Conservation (phyloP, 2,797 vertebrate genomes). For the Pitangus sulphuratus region DNA sequence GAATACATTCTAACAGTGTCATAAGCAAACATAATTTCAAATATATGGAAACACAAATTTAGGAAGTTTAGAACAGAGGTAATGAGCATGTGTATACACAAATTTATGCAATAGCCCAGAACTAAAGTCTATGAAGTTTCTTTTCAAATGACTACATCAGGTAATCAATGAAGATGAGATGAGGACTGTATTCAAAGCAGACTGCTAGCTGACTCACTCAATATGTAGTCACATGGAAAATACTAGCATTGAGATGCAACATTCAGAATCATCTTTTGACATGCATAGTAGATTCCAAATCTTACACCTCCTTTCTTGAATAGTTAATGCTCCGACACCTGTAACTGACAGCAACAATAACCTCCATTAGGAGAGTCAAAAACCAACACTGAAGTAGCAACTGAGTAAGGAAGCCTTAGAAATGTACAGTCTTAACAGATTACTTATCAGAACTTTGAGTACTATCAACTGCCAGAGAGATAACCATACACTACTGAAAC, state of each 20-base stretch:
- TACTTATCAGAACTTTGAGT: neutral
- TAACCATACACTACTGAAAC: neutral
- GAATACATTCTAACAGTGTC: neutral
- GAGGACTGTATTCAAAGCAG: neutral
- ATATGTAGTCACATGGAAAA: neutral
- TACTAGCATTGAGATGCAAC: neutral
- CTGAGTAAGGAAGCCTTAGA: neutral
- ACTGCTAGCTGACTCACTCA: neutral
- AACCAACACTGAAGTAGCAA: neutral
- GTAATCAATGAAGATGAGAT: neutral
- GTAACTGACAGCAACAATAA: neutral
- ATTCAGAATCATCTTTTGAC: neutral
- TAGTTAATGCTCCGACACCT: neutral
- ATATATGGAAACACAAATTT: neutral
- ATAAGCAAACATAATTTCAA: neutral
- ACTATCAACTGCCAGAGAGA: neutral
- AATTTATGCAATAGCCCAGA: neutral
- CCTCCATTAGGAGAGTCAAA: accelerated
- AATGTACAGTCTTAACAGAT: neutral
- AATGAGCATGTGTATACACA: accelerated
- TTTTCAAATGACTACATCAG: neutral
- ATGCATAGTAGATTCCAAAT: neutral
- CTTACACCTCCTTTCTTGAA: neutral
- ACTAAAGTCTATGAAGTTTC: neutral
- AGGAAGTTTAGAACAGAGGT: neutral